These are phyloP conservation scores for Epinephelus cyanopodus DNA, from an alignment of 2,113 vertebrate species.

Conservation along the genomic window DNA sequence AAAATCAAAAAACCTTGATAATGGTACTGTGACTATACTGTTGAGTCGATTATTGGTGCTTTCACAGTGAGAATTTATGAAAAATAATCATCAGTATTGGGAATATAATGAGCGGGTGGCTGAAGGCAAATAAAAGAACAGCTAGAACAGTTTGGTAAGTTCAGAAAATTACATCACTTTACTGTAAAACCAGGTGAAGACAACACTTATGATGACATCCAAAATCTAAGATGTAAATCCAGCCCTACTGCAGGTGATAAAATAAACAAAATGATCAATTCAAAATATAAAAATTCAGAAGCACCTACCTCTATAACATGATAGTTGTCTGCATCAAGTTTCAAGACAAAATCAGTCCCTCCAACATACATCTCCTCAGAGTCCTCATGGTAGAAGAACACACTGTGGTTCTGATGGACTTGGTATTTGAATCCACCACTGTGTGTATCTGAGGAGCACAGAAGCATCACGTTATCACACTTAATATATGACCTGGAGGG, in stretches of 20 bases:
- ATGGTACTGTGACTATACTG: too few species aligned
- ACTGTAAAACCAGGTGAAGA: too few species aligned
- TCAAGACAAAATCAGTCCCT: constrained; percentile 64
- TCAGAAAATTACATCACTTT: too few species aligned
- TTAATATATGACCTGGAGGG: neutral
- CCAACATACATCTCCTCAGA: constrained; percentile 74
- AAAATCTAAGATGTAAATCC: too few species aligned
- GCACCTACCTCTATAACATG: constrained; percentile 70
- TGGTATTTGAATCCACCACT: constrained; percentile 33
- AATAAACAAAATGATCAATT: neutral
- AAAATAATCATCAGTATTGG: too few species aligned
- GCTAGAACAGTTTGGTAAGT: too few species aligned
- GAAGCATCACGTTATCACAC: neutral
- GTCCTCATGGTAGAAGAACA: constrained; percentile 68
- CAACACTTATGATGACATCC: too few species aligned
- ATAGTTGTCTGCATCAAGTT: constrained; percentile 57
- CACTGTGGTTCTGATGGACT: constrained; percentile 60
- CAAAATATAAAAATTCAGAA: neutral
- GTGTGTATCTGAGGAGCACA: constrained; percentile 47
- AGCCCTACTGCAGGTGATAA: neutral
- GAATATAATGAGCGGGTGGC: too few species aligned
- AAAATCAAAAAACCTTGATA: too few species aligned
- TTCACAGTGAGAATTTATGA: too few species aligned
- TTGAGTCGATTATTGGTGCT: too few species aligned
- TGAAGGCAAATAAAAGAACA: too few species aligned